Percentiles rank a stretch among this genome's conserved stretches.
Conservation (phyloP, 2,113 vertebrate species). For the Gallinago undulata region DNA sequence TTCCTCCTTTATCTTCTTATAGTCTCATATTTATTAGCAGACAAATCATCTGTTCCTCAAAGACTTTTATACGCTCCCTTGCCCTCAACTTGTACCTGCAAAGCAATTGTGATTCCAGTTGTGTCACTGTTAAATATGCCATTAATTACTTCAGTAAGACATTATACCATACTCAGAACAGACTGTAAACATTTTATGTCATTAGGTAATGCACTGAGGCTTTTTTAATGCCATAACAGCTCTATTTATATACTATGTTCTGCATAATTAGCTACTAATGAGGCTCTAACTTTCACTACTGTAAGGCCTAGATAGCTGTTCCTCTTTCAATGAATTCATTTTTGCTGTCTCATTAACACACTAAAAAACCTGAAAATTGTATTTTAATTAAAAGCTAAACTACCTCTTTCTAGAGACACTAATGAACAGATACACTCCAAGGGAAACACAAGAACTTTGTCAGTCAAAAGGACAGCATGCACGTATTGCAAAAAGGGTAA, state of each 20-base stretch:
- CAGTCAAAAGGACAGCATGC: slow-evolving; percentile 18
- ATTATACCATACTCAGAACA: slow-evolving; percentile 21
- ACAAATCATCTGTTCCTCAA: background rate
- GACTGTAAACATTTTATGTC: slow-evolving; percentile 59
- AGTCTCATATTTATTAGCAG: background rate
- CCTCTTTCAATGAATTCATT: slow-evolving; percentile 64
- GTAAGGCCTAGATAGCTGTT: slow-evolving; percentile 52
- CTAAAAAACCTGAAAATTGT: slow-evolving; percentile 59
- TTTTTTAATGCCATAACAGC: slow-evolving; percentile 51
- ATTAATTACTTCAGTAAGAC: slow-evolving; percentile 59
- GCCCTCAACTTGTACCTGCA: slow-evolving; percentile 18
- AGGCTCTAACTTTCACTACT: slow-evolving; percentile 58
- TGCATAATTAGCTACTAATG: slow-evolving; percentile 71
- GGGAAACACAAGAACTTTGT: background rate
- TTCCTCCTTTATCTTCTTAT: background rate
- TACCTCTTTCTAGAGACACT: slow-evolving; percentile 52
- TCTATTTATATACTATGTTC: slow-evolving; percentile 67
- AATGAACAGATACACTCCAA: slow-evolving; percentile 46
- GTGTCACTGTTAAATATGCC: slow-evolving; percentile 30
- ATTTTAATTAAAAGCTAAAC: slow-evolving; percentile 72
- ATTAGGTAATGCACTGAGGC: slow-evolving; percentile 40
- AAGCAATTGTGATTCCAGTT: slow-evolving; percentile 16
- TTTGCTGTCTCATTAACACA: slow-evolving; percentile 70
- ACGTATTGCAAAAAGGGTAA: background rate
- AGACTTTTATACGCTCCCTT: background rate